Evolutionary conservation across 2,888 invertebrate genomes (phyloP).

Genomic region (Caenorhabditis japonica): DNA sequence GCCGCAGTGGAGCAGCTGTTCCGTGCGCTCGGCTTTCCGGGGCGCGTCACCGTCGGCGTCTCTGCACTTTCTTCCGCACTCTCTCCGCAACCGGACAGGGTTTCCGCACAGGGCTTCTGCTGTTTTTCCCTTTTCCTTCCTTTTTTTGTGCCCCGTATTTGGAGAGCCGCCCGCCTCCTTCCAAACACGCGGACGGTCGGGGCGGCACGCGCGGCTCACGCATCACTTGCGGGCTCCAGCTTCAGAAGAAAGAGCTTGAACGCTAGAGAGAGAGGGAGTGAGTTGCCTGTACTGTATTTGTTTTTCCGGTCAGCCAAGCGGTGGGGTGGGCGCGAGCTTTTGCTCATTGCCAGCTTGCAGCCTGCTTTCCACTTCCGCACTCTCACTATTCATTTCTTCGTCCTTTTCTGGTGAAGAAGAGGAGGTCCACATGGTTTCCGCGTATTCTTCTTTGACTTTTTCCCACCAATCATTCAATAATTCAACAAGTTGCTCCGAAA

Average conservation of each 20-base stretch:
- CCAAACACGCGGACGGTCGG: conserved; percentile 33
- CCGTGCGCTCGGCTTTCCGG: conserved; percentile 40
- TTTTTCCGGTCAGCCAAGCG: conserved; percentile 49
- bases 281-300: conserved; percentile 31
- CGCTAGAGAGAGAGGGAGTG: too few species aligned
- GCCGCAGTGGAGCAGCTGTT: conserved; percentile 26
- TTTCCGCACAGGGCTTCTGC: conserved; percentile 1
- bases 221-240: conserved; percentile 45
- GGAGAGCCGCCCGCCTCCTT: conserved; percentile 40
- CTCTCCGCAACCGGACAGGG: conserved; percentile 37
- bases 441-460: conserved; percentile 8
- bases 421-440: too few species aligned
- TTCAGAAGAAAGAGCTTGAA: too few species aligned
- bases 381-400: conserved; percentile 4
- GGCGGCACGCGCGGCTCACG: conserved; percentile 49
- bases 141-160: conserved; percentile 33
- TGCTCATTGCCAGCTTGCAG: conserved; percentile 49
- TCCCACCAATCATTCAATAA: conserved; percentile 16
- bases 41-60: conserved; percentile 41
- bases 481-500: conserved; percentile 27
- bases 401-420: too few species aligned
- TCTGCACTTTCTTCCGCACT: conserved; percentile 36
- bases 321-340: conserved; percentile 38
- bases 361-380: conserved; percentile 38
- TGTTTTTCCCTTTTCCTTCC: conserved; percentile 15